These are phyloP conservation scores for Sphenodon punctatus DNA, from an alignment of 2,797 vertebrate species.

Conservation along the genomic window DNA sequence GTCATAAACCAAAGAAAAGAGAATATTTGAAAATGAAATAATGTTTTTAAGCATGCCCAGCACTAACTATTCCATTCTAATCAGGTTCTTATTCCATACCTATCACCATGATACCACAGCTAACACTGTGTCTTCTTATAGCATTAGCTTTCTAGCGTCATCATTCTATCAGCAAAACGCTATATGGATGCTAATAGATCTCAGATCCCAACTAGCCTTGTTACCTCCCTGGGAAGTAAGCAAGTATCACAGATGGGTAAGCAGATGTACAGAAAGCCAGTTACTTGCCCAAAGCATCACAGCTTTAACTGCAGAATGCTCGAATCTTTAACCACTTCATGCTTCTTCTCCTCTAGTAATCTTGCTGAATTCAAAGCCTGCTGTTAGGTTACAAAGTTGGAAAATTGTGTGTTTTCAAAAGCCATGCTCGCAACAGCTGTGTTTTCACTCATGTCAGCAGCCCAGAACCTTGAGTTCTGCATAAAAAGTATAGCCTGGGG, in stretches of 20 bases:
- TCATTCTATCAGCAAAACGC: too few relatives aligned
- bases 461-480: not conserved
- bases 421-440: not conserved
- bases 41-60: not conserved
- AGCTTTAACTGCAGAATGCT: not conserved
- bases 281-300: not conserved
- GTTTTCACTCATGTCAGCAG: not conserved
- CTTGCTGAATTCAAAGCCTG: not conserved
- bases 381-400: not conserved
- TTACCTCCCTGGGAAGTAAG: not conserved
- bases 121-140: not conserved
- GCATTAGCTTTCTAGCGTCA: accelerated
- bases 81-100: not conserved
- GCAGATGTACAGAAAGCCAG: not conserved
- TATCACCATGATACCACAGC: not conserved
- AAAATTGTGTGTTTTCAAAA: not conserved
- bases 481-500: not conserved
- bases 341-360: not conserved
- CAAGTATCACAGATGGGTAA: not conserved
- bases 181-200: not conserved
- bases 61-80: not conserved
- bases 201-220: not conserved
- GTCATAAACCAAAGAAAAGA: not conserved
- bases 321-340: not conserved
- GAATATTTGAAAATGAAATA: not conserved